Conservation (phyloP, 2,888 invertebrate genomes). For the Lasiommata megera region DNA sequence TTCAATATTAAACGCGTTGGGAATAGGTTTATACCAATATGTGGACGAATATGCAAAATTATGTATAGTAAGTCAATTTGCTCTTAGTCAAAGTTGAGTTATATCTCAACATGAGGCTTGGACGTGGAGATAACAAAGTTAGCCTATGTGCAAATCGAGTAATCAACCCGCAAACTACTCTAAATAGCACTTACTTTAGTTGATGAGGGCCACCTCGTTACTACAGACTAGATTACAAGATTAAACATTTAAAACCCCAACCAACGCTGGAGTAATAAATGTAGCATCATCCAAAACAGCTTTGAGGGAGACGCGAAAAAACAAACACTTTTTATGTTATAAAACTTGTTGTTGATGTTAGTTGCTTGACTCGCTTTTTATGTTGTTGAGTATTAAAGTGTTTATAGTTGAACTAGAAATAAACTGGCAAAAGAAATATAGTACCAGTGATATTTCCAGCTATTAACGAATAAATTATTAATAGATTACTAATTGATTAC, state of each 20-base stretch:
- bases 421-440: too few relatives aligned
- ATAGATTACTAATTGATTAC: too few relatives aligned
- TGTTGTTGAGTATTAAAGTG: too few relatives aligned
- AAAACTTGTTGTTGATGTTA: too few relatives aligned
- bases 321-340: too few relatives aligned
- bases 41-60: constrained; percentile 2
- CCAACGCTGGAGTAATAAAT: neutral
- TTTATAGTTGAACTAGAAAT: too few relatives aligned
- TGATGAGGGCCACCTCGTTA: constrained; percentile 7
- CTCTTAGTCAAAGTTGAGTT: constrained; percentile 1
- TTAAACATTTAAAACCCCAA: neutral
- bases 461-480: too few relatives aligned
- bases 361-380: too few relatives aligned
- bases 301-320: neutral
- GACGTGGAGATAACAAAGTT: constrained; percentile 16
- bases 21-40: neutral
- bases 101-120: constrained; percentile 5
- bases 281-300: neutral
- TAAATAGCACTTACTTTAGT: constrained; percentile 6
- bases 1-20: neutral
- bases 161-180: constrained; percentile 10
- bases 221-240: neutral
- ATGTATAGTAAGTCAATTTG: constrained; percentile 4
- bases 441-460: too few relatives aligned
- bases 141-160: constrained; percentile 17